phyloP scores from a whole-genome alignment of 2,113 vertebrate species.

The Fulica atra region DNA sequence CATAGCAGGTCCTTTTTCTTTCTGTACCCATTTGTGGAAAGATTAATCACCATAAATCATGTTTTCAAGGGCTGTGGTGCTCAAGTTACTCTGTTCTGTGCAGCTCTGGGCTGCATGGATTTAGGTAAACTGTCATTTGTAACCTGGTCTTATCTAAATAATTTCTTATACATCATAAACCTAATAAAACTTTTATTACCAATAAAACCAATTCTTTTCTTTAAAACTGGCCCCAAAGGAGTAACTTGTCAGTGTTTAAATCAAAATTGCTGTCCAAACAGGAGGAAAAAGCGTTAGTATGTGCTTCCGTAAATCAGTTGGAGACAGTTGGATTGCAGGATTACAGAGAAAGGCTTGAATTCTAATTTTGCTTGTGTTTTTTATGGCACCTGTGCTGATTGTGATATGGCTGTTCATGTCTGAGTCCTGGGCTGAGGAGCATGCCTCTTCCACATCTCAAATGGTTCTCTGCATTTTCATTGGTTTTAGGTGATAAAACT shows the following conservation, averaged over 20 bases:
- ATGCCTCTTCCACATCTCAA: background rate
- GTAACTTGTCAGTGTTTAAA: background rate
- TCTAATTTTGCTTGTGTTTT: background rate
- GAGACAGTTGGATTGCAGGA: background rate
- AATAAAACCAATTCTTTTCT: background rate
- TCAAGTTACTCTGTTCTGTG: background rate
- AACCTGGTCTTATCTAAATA: background rate
- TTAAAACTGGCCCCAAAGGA: background rate
- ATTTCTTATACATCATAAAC: background rate
- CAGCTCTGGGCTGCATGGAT: background rate
- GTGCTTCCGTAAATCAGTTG: background rate
- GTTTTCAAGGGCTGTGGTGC: background rate
- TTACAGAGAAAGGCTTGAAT: background rate
- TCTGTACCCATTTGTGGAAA: background rate
- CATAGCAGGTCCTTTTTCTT: background rate
- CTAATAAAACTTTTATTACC: background rate
- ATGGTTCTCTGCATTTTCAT: background rate
- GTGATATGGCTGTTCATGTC: background rate
- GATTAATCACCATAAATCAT: background rate
- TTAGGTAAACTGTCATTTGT: background rate
- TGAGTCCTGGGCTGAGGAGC: background rate
- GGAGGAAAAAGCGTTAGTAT: background rate
- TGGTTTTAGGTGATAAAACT: background rate
- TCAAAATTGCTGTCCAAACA: background rate
- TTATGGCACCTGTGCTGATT: rapidly evolving